A percentile compares a stretch with the other conserved stretches of the same genome.
Evolutionary conservation across 2,113 vertebrate species (phyloP).

Genomic region (pig (Sus scrofa)): T2T-Sscrofa CM000815.6:105706001-105706500

Average conservation of each 20-base stretch:
- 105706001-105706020: not conserved
- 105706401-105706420: too few species aligned
- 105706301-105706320: not conserved
- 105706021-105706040: not conserved
- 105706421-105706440: not conserved
- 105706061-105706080: not conserved
- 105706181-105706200: too few species aligned
- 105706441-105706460: not conserved
- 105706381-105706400: not conserved
- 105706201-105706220: not conserved
- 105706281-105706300: too few species aligned
- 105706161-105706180: accelerated
- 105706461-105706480: not conserved
- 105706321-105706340: not conserved
- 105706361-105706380: not conserved
- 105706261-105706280: not conserved
- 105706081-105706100: not conserved
- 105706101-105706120: not conserved
- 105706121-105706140: too few species aligned
- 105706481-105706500: not conserved
- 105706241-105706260: not conserved
- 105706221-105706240: too few species aligned
- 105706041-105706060: too few species aligned
- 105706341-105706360: not conserved
- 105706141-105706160: accelerated